phyloP scores from a whole-genome alignment of 2,797 vertebrate species.

The Phoxinus dragarum region DNA sequence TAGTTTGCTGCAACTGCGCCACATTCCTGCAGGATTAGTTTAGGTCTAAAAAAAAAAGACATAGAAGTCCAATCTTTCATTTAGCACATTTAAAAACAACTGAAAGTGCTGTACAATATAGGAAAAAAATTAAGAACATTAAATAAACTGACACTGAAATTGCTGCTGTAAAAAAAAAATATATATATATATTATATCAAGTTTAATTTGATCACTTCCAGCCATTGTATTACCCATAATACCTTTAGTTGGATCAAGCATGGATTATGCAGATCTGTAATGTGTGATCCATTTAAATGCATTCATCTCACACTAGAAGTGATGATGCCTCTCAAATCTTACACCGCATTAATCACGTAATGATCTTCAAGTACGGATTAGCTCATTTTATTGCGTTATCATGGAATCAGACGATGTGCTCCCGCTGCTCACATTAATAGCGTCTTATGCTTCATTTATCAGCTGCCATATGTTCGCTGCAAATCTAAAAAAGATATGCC shows the following conservation, averaged over 20 bases:
- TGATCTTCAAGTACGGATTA: constrained; percentile 22
- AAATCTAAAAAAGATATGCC: constrained; percentile 22
- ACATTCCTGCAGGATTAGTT: constrained; percentile 28
- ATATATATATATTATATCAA: neutral
- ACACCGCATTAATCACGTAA: constrained; percentile 36
- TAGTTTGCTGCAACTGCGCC: constrained; percentile 16
- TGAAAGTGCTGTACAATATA: neutral
- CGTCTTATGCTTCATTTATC: constrained; percentile 46
- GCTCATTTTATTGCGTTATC: constrained; percentile 12
- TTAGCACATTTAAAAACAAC: neutral
- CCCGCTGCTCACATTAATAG: constrained; percentile 34
- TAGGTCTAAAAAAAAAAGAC: neutral
- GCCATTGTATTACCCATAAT: neutral
- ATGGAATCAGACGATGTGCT: constrained; percentile 66
- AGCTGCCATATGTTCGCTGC: constrained; percentile 32
- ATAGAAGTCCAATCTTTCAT: neutral
- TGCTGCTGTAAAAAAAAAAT: no score
- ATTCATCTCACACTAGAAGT: constrained; percentile 39
- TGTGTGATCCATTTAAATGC: constrained; percentile 18
- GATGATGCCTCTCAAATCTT: constrained; percentile 31
- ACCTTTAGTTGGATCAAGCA: neutral
- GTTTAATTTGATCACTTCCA: neutral
- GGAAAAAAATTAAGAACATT: neutral
- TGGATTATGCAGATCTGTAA: constrained; percentile 18
- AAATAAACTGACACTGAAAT: neutral